A percentile compares a stretch with the other conserved stretches of the same genome.
Conservation (phyloP, 2,113 vertebrate genomes). For the Formicarius rufipectus region DNA sequence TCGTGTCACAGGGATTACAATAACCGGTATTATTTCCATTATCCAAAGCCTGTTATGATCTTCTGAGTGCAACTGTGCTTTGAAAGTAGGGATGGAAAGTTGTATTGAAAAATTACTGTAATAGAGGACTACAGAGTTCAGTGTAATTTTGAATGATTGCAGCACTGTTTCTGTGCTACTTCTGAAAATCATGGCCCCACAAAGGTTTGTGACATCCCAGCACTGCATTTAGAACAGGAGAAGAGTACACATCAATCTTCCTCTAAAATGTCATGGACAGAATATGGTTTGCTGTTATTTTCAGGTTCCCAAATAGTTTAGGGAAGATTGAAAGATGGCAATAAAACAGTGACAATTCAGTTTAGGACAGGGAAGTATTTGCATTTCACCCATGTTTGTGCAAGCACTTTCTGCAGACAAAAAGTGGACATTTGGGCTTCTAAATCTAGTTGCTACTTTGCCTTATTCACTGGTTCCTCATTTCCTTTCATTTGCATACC, state of each 20-base stretch:
- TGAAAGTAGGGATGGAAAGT: background rate
- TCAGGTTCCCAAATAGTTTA: background rate
- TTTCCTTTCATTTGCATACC: background rate
- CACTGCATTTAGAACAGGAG: background rate
- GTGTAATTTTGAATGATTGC: constrained; percentile 39
- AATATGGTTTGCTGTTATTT: background rate
- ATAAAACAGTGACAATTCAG: background rate
- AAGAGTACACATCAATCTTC: background rate
- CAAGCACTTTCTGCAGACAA: background rate
- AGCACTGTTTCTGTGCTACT: background rate
- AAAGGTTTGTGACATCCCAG: constrained; percentile 1
- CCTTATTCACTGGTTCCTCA: background rate
- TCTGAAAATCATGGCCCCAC: background rate
- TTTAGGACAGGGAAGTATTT: background rate
- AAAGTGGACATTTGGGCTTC: background rate
- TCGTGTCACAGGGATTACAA: constrained; percentile 28
- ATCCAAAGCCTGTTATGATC: constrained; percentile 41
- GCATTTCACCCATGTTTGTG: background rate
- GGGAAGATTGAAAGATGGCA: constrained; percentile 36
- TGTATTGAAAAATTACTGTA: constrained; percentile 60
- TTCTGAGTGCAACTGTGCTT: constrained; percentile 18
- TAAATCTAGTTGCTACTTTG: background rate
- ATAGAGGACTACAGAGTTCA: background rate
- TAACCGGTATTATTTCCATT: constrained; percentile 55
- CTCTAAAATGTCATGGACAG: background rate